These are phyloP conservation scores for Pan paniscus DNA, from an alignment of 2,113 vertebrate genomes.

Conservation along the genomic window DNA sequence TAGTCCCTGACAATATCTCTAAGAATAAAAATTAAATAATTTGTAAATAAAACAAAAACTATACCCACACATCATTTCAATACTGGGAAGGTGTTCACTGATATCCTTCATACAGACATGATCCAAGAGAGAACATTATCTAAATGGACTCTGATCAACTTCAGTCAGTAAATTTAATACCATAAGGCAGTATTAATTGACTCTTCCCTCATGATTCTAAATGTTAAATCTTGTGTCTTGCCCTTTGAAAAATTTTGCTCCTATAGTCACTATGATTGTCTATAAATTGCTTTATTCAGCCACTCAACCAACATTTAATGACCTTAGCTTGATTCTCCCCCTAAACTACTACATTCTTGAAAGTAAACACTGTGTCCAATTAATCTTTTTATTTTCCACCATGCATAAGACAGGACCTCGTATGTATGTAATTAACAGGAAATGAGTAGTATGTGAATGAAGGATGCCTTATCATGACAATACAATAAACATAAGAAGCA, in stretches of 20 bases:
- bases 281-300: neutral
- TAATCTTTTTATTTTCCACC: neutral
- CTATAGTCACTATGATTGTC: neutral
- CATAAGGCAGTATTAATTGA: neutral
- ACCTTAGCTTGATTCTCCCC: neutral
- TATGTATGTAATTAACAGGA: neutral
- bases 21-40: slow-evolving; percentile 26
- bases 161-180: neutral
- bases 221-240: neutral
- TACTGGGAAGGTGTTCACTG: neutral
- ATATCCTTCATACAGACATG: neutral
- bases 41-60: neutral
- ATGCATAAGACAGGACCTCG: neutral
- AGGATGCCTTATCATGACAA: neutral
- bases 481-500: neutral
- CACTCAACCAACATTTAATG: neutral
- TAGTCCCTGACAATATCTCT: neutral
- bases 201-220: neutral
- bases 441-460: neutral
- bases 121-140: neutral
- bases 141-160: neutral
- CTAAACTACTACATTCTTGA: neutral
- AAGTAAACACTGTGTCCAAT: neutral
- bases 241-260: neutral
- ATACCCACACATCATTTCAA: neutral